These are phyloP conservation scores for Geotrupes spiniger DNA, from an alignment of 2,888 invertebrate genomes.

Conservation along the genomic window DNA sequence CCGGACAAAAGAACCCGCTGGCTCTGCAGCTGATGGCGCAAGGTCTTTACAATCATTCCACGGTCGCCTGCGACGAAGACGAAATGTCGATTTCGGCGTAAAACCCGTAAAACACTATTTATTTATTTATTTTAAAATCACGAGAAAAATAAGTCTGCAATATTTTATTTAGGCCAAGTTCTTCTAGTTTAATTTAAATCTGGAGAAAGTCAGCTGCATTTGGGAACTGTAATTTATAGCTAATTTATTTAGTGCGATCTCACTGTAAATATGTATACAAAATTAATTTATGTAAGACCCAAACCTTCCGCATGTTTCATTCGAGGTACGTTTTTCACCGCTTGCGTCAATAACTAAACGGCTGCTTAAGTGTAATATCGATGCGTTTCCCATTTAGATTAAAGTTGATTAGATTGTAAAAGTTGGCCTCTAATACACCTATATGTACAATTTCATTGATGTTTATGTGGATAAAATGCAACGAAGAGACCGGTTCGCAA, in stretches of 20 bases:
- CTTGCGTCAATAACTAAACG: too few relatives aligned
- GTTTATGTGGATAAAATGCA: too few relatives aligned
- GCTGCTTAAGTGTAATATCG: too few relatives aligned
- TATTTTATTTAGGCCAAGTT: too few relatives aligned
- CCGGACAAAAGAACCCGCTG: constrained; percentile 79
- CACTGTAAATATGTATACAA: constrained; percentile 21
- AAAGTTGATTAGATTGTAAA: too few relatives aligned
- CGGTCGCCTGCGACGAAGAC: constrained; percentile 56
- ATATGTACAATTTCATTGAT: constrained; percentile 16
- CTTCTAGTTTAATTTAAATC: too few relatives aligned
- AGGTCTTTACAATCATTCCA: constrained; percentile 88
- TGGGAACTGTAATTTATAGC: constrained; percentile 14
- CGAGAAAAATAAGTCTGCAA: not conserved
- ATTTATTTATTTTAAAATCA: too few relatives aligned
- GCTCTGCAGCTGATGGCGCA: constrained; percentile 92
- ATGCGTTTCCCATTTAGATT: too few relatives aligned
- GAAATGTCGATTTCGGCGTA: constrained; percentile 44
- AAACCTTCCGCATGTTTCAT: too few relatives aligned
- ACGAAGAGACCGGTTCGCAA: too few relatives aligned
- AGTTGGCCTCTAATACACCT: constrained; percentile 11
- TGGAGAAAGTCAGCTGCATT: constrained; percentile 4
- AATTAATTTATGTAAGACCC: not conserved
- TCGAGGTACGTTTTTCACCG: too few relatives aligned
- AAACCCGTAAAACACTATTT: not conserved
- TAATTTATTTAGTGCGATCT: constrained; percentile 21